Percentiles rank a stretch among this genome's conserved stretches.
These are phyloP conservation scores for Hydrozoanthus gracilis DNA, from an alignment of 92 coral and sea anemone genomes.

Conservation along the genomic window DNA sequence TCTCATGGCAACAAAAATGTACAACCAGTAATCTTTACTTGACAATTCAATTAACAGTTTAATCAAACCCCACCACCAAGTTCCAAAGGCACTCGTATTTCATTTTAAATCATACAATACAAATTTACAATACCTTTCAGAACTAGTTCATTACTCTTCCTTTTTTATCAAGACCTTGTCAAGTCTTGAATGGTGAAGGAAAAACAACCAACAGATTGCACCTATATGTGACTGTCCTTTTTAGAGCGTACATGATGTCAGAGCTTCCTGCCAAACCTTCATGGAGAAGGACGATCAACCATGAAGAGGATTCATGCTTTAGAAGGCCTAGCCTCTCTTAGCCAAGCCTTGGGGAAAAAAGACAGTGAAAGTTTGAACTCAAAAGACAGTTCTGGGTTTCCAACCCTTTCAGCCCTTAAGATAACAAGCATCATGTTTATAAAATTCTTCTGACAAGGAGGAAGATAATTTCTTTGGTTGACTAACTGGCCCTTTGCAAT, in stretches of 20 bases:
- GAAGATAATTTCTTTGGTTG: too few species aligned
- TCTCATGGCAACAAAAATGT: too few species aligned
- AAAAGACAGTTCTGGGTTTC: neutral
- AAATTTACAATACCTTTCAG: slow-evolving; percentile 76
- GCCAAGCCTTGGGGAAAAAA: slow-evolving; percentile 31
- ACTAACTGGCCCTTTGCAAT: too few species aligned
- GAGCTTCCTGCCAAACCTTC: slow-evolving; percentile 39
- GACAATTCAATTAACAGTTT: slow-evolving; percentile 9
- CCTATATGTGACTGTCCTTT: slow-evolving; percentile 8
- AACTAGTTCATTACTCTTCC: slow-evolving; percentile 72
- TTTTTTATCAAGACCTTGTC: slow-evolving; percentile 87
- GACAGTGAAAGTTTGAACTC: neutral
- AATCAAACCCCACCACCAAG: slow-evolving; percentile 38
- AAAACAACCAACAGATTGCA: slow-evolving; percentile 80
- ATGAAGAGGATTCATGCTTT: slow-evolving; percentile 16
- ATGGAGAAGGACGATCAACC: slow-evolving; percentile 68
- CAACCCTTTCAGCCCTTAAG: too few species aligned
- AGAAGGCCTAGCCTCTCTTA: slow-evolving; percentile 33
- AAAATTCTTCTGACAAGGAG: too few species aligned
- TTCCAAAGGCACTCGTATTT: neutral
- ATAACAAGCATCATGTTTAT: too few species aligned
- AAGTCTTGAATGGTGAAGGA: slow-evolving; percentile 97
- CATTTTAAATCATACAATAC: slow-evolving; percentile 56
- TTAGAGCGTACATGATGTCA: slow-evolving; percentile 55
- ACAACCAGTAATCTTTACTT: too few species aligned